Evolutionary conservation across 2,888 invertebrate genomes (phyloP).

Genomic region (Pherbina coryleti): DNA sequence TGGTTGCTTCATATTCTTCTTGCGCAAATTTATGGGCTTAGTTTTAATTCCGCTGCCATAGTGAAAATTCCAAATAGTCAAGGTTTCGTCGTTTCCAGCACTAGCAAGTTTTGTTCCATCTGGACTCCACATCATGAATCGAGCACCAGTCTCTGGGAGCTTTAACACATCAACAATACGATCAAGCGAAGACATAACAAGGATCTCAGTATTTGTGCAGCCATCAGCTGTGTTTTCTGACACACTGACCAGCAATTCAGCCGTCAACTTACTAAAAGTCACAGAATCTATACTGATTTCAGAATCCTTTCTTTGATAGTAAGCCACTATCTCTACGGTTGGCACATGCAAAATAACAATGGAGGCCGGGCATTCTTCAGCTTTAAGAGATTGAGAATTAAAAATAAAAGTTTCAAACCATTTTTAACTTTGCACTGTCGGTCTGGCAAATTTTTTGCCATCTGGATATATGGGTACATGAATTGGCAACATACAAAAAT

Average conservation of each 20-base stretch:
- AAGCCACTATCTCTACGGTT: constrained; percentile 61
- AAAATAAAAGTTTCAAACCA: not conserved
- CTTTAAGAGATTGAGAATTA: constrained; percentile 48
- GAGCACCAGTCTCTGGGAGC: constrained; percentile 58
- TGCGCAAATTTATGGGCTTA: constrained; percentile 19
- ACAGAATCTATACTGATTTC: constrained; percentile 62
- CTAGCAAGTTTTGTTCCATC: constrained; percentile 65
- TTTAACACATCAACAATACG: constrained; percentile 64
- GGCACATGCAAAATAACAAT: constrained; percentile 62
- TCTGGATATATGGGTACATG: too few species aligned
- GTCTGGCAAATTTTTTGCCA: too few species aligned
- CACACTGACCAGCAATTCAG: constrained; percentile 68
- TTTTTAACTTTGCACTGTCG: too few species aligned
- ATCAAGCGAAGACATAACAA: constrained; percentile 66
- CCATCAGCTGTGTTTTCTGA: constrained; percentile 53
- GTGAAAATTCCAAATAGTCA: constrained; percentile 69
- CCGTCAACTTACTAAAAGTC: constrained; percentile 68
- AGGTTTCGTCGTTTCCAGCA: constrained; percentile 67
- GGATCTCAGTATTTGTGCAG: constrained; percentile 55
- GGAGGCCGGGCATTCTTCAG: constrained; percentile 60
- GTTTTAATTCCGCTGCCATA: constrained; percentile 32
- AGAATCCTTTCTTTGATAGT: constrained; percentile 60
- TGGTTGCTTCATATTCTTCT: constrained; percentile 26
- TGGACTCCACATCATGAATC: constrained; percentile 66
- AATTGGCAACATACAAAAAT: too few species aligned